A percentile compares a stretch with the other conserved stretches of the same genome.
These are phyloP conservation scores for Drosophila austrosaltans DNA, from an alignment of 2,888 invertebrate species.

Conservation along the genomic window DNA sequence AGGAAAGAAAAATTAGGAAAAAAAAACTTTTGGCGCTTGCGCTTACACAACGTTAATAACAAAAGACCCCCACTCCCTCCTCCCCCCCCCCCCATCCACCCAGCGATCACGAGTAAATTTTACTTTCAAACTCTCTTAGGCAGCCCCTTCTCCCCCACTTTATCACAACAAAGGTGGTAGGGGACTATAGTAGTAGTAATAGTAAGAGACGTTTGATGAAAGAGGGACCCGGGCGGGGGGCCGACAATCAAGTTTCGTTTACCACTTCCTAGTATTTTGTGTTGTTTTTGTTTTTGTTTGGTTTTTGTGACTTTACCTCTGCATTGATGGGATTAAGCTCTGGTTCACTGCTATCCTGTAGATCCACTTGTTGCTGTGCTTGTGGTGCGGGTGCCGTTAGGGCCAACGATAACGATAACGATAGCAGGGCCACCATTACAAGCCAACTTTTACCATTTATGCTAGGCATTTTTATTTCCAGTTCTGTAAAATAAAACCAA, in stretches of 20 bases:
- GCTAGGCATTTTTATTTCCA: constrained; percentile 69
- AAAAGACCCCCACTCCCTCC: not conserved
- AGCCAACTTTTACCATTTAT: constrained; percentile 58
- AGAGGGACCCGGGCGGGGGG: not conserved
- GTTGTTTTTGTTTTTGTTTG: constrained; percentile 19
- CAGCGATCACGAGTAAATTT: not conserved
- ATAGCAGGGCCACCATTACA: constrained; percentile 62
- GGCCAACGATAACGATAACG: constrained; percentile 50
- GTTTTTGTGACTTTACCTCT: constrained; percentile 78
- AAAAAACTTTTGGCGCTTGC: not conserved
- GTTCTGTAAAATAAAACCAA: constrained; percentile 14
- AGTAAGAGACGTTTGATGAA: not conserved
- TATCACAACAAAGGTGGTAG: constrained; percentile 3
- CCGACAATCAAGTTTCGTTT: constrained; percentile 40
- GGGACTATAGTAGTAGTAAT: too few species aligned
- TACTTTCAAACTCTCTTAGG: constrained; percentile 1
- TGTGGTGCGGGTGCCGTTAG: constrained; percentile 59
- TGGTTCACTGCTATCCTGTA: constrained; percentile 65
- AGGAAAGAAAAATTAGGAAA: constrained; percentile 51
- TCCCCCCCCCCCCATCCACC: not conserved
- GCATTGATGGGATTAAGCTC: constrained; percentile 82
- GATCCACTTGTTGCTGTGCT: constrained; percentile 57
- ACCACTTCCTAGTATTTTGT: constrained; percentile 15
- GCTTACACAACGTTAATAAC: constrained; percentile 53
- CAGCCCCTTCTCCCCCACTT: not conserved